Evolutionary conservation across 2,888 invertebrate species (phyloP), one percentile per base, ranked within the genome.

Genomic region (Cosmia pyralina): DNA sequence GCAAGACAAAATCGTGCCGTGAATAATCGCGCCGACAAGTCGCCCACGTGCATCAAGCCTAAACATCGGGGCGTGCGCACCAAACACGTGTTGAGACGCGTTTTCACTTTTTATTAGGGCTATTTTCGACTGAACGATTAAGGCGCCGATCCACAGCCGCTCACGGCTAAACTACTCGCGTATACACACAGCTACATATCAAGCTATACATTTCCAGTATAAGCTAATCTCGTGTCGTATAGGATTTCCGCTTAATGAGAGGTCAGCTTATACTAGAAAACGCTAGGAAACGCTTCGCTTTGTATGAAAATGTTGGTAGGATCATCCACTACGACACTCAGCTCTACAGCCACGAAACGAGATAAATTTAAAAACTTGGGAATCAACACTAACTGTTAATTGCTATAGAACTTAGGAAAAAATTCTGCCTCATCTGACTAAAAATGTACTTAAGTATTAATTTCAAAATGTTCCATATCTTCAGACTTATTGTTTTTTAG

Each of bases 51-150:
- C 53, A 64, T 55, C n/a, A 58, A 59, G 72, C 81, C 84, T 82
- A 82, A 83, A 84, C 72, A 70, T n/a, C 75, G 63, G 64, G 69
- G 60, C 80, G 59, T 71, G 74, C 52, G 50, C 62, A 48, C 68
- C 22, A 48, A 69, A 83, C 82, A 83, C 85, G 81, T 84, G 80
- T 70, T 55, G 50, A 58, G 55, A 19, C 38, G 58, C 64, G 81
- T 86, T 85, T 85, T 85, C 85, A 85, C 85, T 85, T 85, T 85
- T 85, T 85, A 86, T 86, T 83, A 85, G 77, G 86, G 86, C 79
- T 85, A 86, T 81, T 85, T 83, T 77, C 66, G 75, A 77, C 81
- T 75, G 75, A 50, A 58, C 67, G 62, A 77, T 79, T 82, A 85
- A 77, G 62, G 46, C 17, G 8, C 0, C 22, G 22, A 13, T 52